These are phyloP conservation scores for Cardiocondyla obscurior DNA, from an alignment of 1,140 invertebrate genomes.

Conservation along the genomic window DNA sequence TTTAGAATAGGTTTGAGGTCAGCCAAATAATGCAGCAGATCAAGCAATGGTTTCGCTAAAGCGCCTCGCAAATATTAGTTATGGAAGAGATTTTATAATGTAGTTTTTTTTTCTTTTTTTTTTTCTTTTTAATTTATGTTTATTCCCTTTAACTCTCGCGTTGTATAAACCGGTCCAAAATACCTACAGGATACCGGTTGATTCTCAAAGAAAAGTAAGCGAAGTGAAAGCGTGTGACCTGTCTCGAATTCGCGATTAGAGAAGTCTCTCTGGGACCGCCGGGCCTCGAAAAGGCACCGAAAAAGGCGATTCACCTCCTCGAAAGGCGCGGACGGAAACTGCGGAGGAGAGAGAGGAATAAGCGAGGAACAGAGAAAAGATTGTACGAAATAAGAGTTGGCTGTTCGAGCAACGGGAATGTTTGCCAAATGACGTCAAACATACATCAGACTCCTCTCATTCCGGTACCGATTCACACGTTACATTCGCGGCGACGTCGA, in stretches of 20 bases:
- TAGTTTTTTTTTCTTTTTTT: too few relatives aligned
- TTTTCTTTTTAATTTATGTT: too few relatives aligned
- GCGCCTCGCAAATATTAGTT: not conserved
- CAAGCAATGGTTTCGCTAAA: not conserved
- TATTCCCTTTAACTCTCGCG: too few relatives aligned
- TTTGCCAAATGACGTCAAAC: conserved; percentile 76
- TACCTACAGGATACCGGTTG: not conserved
- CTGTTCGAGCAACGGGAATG: conserved; percentile 68
- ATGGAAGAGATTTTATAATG: not conserved
- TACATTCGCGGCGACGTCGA: conserved; percentile 1
- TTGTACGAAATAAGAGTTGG: conserved; percentile 51
- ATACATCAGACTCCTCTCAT: conserved; percentile 23
- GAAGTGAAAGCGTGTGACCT: conserved; percentile 59
- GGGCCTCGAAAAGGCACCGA: conserved; percentile 45
- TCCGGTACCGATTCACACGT: conserved; percentile 29
- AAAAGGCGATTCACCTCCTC: conserved; percentile 68
- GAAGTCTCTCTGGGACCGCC: conserved; percentile 13
- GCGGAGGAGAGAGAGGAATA: not conserved
- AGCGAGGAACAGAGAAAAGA: not conserved
- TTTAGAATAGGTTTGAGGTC: not conserved
- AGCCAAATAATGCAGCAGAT: not conserved
- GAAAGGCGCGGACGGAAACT: conserved; percentile 45
- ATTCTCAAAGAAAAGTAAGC: conserved; percentile 34
- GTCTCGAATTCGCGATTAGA: conserved; percentile 67
- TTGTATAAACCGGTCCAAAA: not conserved